Conservation (phyloP, 92 coral and sea anemone species). For the Phymanthus crucifer region DNA sequence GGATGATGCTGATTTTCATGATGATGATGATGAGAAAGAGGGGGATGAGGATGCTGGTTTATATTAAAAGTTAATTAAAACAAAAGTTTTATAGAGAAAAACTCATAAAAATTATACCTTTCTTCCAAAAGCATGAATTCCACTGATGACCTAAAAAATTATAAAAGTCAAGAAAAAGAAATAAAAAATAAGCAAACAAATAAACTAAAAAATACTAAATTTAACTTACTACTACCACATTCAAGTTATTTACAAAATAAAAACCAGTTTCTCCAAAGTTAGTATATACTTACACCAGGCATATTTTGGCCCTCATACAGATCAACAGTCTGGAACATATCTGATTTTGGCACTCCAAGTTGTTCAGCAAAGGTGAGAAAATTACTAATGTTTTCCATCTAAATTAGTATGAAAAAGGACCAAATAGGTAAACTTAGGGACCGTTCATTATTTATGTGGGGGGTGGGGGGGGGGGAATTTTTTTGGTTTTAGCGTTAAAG, state of each 20-base stretch:
- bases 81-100: background rate
- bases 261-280: too few relatives aligned
- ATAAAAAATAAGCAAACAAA: background rate
- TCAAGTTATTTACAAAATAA: too few relatives aligned
- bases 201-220: too few relatives aligned
- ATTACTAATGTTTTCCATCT: constrained; percentile 59
- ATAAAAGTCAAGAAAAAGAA: background rate
- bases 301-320: constrained; percentile 81
- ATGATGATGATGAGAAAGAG: background rate
- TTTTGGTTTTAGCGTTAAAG: too few relatives aligned
- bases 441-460: background rate
- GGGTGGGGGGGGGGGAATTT: background rate
- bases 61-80: too few relatives aligned
- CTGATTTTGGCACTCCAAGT: constrained; percentile 10
- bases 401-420: background rate
- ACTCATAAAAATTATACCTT: constrained; percentile 60
- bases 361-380: constrained; percentile 28
- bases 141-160: constrained; percentile 64
- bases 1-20: too few relatives aligned
- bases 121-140: constrained; percentile 85
- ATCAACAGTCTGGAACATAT: constrained; percentile 81
- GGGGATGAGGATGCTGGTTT: background rate
- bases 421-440: too few relatives aligned
- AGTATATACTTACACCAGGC: constrained; percentile 53
- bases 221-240: too few relatives aligned